Base-by-base conservation (phyloP, 2,888 invertebrate species). In the Synanthedon tipuliformis region DNA sequence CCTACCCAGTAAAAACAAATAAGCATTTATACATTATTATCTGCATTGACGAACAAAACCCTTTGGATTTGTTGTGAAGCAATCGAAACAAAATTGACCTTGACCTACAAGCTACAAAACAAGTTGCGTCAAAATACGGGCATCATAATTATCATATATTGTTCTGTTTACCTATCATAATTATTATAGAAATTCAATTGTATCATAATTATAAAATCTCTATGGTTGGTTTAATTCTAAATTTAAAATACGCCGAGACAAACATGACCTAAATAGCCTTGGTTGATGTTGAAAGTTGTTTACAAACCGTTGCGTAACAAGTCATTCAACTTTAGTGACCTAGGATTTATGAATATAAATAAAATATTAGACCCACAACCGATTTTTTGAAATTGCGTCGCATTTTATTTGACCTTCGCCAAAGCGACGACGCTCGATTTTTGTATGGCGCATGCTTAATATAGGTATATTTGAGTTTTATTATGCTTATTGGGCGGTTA, bases 211-310 rank as follows among this genome's bases (percentile, higher is more conserved):
- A 23, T 23, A 23, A 50, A 52, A 45, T 53, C 56, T 45, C 56
- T 45, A 45, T 45, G 12, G 15, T 45, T 4, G 5, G 23, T 23
- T 23, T 13, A 7, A 45, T 45, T 45, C 45, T 45, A 45, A 45
- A 45, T n/a, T 45, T 45, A 45, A 45, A 23, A 45, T 45, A n/a
- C 45, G 45, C n/a, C 45, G 45, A 15, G 45, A 15, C 45, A 45
- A 45, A 45, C 45, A 45, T 45, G 45, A 49, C 60, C 48, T 60
- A 69, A 72, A 76, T 75, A 79, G 68, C 79, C 74, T 77, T 73
- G 67, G 56, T 34, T 34, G 34, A 62, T 63, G 57, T 66, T 64
- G 80, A 81, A 80, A 84, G 81, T 81, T 82, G 85, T 82, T 82
- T 80, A 80, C 73, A 63, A 64, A 62, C 51, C 12, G 60, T 83